Conservation (phyloP, 2,113 vertebrate species). For the Heliornis fulica region DNA sequence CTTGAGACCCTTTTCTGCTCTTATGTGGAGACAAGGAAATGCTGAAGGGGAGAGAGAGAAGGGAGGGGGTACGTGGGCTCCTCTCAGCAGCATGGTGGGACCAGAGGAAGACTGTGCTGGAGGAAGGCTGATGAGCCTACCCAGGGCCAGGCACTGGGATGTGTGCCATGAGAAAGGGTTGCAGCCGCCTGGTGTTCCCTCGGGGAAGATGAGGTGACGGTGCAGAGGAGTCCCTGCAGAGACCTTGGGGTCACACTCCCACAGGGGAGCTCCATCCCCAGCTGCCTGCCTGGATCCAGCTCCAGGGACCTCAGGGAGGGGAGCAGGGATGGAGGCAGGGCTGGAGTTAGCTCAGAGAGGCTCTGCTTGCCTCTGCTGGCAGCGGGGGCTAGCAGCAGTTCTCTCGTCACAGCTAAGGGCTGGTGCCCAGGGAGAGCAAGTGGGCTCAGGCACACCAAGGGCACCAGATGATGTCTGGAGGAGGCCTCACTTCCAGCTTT, state of each 20-base stretch:
- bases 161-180: background rate
- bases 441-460: background rate
- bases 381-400: background rate
- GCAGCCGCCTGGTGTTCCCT: background rate
- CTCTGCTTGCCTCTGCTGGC: background rate
- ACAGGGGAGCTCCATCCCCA: background rate
- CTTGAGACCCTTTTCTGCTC: background rate
- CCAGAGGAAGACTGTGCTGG: background rate
- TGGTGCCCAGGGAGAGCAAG: background rate
- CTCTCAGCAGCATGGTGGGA: background rate
- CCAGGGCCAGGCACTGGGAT: background rate
- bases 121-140: background rate
- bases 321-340: background rate
- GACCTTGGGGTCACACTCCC: background rate
- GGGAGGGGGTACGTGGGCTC: background rate
- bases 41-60: background rate
- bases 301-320: background rate
- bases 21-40: background rate
- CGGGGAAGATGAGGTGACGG: fast-evolving
- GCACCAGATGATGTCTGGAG: background rate
- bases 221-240: background rate
- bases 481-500: background rate
- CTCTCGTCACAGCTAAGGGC: constrained; percentile 57
- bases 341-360: constrained; percentile 52
- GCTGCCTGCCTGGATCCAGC: background rate